phyloP scores from a whole-genome alignment of 1,140 invertebrate species.

The Pteromalus puparum region DNA sequence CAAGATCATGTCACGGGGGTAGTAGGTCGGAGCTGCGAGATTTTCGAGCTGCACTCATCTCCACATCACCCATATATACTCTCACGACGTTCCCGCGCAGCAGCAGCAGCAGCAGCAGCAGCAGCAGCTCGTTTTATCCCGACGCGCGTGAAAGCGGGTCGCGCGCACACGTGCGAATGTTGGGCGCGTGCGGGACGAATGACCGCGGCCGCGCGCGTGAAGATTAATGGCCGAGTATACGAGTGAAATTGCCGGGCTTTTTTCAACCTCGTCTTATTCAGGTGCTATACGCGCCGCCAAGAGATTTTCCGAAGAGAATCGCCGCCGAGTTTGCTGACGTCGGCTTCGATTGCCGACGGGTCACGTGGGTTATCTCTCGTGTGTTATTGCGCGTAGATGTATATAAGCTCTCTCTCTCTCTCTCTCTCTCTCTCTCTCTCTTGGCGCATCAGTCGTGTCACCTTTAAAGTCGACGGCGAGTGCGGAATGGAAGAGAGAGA shows the following conservation, averaged over 20 bases:
- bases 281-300: too few species aligned
- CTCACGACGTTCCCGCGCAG: background rate
- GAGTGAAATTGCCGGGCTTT: background rate
- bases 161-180: constrained; percentile 13
- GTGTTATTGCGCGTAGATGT: background rate
- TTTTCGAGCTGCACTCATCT: background rate
- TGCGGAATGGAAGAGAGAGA: constrained; percentile 16
- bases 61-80: too few species aligned
- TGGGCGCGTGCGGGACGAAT: background rate
- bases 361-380: constrained; percentile 68
- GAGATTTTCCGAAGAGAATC: background rate
- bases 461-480: constrained; percentile 31
- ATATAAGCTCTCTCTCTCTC: background rate
- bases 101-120: too few species aligned
- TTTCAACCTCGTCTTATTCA: background rate
- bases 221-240: constrained; percentile 26
- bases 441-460: background rate
- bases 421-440: background rate
- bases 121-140: background rate
- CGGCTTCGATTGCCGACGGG: constrained; percentile 53
- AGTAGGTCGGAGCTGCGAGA: constrained; percentile 32
- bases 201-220: background rate
- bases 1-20: constrained; percentile 38
- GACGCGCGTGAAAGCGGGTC: constrained; percentile 42
- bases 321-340: constrained; percentile 37